Evolutionary conservation across 2,113 vertebrate genomes (phyloP), one percentile per base, ranked within the genome.

Genomic region (Rhea pennata): DNA sequence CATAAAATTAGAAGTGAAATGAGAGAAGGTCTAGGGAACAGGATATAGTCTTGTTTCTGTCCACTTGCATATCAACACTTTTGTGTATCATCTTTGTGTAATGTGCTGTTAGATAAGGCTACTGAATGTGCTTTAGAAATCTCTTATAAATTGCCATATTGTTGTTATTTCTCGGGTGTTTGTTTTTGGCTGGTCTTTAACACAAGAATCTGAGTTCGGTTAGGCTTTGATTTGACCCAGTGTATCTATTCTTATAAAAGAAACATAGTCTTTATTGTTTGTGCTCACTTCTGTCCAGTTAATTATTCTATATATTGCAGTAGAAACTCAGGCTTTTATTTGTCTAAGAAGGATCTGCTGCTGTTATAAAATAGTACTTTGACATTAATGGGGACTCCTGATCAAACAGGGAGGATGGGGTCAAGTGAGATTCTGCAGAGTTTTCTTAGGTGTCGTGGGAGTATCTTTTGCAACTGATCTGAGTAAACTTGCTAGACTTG

Each of bases 91-190:
- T 29, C 54, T 31, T 15, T 56, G 54, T 75, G 40, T 64, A 14
- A 62, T 61, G 90, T 90, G 10, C 71, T 67, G 13, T 77, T 88
- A 71, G 61, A 33, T 89, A 54, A 87, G 67, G 39, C 46, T 77
- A 67, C 29, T 29, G 6, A 53, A 86, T 71, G 11, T 75, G 10
- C 69, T 75, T 72, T 46, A 46, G 46, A 72, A 24, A 39, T 26
- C 33, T 90, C 23, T 20, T 72, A 10, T 65, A 78, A 79, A 51
- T 76, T 87, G n/a, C 50, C 64, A 29, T 51, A 44, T 42, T 83
- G 24, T 83, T 94, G 46, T 7, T 87, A 23, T 71, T 69, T 71
- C 13, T 48, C 79, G n/a, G 10, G 7, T 76, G n/a, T 81, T 95
- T 88, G 46, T 10, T 86, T 72, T 17, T n/a, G 36, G 7, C n/a